phyloP scores from a whole-genome alignment of 1,140 invertebrate species.

The Acromyrmex charruanus region DNA sequence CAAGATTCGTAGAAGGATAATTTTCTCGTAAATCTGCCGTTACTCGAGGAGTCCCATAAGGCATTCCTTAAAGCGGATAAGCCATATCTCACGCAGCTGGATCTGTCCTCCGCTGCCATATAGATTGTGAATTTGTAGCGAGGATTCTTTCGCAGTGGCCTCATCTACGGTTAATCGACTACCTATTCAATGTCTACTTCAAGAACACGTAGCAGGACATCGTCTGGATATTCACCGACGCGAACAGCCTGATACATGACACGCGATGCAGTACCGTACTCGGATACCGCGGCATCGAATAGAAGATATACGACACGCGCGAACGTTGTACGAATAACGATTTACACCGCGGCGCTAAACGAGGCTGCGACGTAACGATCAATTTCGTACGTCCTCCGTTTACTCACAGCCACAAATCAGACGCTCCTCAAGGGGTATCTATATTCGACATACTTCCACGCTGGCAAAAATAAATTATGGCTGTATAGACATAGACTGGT shows the following conservation, averaged over 20 bases:
- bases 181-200: slow-evolving; percentile 22
- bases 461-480: slow-evolving; percentile 44
- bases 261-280: slow-evolving; percentile 43
- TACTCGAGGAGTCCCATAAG: slow-evolving; percentile 22
- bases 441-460: slow-evolving; percentile 24
- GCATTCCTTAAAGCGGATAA: slow-evolving; percentile 33
- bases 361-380: slow-evolving; percentile 51
- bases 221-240: slow-evolving; percentile 35
- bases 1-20: slow-evolving; percentile 20
- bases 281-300: slow-evolving; percentile 39
- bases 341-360: slow-evolving; percentile 52
- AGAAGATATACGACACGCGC: slow-evolving; percentile 56
- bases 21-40: slow-evolving; percentile 41
- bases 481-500: slow-evolving; percentile 39
- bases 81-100: slow-evolving; percentile 48
- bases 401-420: slow-evolving; percentile 38
- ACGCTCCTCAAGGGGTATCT: slow-evolving; percentile 12
- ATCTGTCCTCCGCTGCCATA: slow-evolving; percentile 30
- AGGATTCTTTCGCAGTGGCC: slow-evolving; percentile 55
- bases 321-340: slow-evolving; percentile 58
- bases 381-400: slow-evolving; percentile 44
- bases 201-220: slow-evolving; percentile 49
- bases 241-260: slow-evolving; percentile 50
- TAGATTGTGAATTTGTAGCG: slow-evolving; percentile 59
- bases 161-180: slow-evolving; percentile 36